Base-by-base conservation (phyloP, 2,797 vertebrate species). In the Phylloscopus collybita region DNA sequence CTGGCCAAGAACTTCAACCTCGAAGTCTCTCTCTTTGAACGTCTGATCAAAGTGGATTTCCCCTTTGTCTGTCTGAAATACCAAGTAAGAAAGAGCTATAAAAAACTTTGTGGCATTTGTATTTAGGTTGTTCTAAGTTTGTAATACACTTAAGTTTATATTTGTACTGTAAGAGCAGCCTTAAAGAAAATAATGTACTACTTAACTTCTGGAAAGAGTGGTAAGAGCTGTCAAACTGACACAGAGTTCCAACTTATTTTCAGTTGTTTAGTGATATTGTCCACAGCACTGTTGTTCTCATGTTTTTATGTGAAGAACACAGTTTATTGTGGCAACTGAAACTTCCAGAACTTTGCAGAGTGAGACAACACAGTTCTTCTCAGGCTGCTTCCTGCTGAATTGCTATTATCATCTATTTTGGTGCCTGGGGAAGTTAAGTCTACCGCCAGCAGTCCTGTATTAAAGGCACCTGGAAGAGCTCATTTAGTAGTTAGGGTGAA, bases 11-110 rank as follows among this genome's bases (percentile, higher is more conserved):
- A 99, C 97, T 99, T 99, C 97, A 98, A 98, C 96, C 98, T 99
- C 53, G 99, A 99, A 96, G 98, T 99, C 72, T 99, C 99, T 60
- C 99, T 99, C 97, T 99, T 99, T 98, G 99, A 99, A 96, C 98
- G 99, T 54, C 98, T 99, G 75, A 98, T 99, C 95, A 98, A 97
- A 78, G 98, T 99, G 44, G 91, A 98, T 50, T 97, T 99, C 84
- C 99, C 99, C 20, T 99, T 96, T 92, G 98, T 99, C 80, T 97
- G 98, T 91, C 98, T 99, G 73, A 98, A 99, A 97, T 99, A 99
- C 94, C 99, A 99, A 98, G 99, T 99, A 66, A 98, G 98, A 79
- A 94, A 26, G 29, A 82, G 22, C 44, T 76, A 22, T 45, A 40
- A 70, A 87, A 75, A 60, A 8, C 17, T 45, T 42, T 5, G 69